Conservation (phyloP, 2,888 invertebrate genomes). For the Tinea pellionella region DNA sequence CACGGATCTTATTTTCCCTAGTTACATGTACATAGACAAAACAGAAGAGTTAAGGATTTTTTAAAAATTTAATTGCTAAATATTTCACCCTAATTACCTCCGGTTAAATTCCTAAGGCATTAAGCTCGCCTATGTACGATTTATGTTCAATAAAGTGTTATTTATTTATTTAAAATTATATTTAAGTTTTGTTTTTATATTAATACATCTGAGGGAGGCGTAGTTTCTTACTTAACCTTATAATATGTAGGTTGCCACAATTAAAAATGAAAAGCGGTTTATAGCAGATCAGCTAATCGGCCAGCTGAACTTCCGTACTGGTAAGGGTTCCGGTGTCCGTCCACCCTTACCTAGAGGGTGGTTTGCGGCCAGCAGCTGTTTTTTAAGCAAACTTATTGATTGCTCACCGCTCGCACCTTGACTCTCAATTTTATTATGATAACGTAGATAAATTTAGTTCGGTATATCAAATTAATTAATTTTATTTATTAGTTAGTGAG, state of each 20-base stretch:
- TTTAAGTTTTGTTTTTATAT: no score
- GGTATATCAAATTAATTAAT: not conserved
- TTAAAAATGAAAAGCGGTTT: not conserved
- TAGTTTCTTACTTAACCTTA: no score
- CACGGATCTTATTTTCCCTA: no score
- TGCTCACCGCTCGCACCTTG: conserved; percentile 13
- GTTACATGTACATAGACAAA: no score
- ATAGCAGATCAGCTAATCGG: not conserved
- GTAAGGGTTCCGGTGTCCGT: conserved; percentile 1
- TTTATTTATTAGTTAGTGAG: not conserved
- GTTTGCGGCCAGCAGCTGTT: conserved; percentile 15
- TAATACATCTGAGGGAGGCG: no score
- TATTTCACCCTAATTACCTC: no score
- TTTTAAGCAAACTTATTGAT: conserved; percentile 16
- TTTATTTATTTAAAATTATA: no score
- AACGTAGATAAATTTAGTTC: not conserved
- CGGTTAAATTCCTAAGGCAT: no score
- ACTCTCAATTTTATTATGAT: not conserved
- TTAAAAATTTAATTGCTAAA: no score
- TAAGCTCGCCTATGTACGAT: no score
- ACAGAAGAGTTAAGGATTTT: no score
- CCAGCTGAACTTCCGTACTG: conserved; percentile 11
- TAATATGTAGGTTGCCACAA: not conserved
- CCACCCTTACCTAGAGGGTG: conserved; percentile 4
- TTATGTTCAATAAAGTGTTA: no score